Evolutionary conservation across 2,113 vertebrate species (phyloP).

Genomic region (Bungarus multicinctus): DNA sequence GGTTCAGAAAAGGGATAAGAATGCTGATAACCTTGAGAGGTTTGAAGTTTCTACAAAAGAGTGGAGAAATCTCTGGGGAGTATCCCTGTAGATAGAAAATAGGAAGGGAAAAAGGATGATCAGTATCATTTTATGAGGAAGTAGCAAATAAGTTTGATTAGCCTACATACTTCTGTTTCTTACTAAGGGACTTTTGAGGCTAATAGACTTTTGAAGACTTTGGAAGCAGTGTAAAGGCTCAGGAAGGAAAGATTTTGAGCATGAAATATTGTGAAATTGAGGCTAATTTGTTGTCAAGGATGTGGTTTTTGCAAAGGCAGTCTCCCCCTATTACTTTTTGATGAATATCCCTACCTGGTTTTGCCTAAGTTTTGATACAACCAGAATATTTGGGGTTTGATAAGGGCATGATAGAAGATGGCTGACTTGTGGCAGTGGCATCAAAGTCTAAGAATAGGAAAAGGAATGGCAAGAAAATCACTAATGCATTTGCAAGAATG

Average conservation of each 20-base stretch:
- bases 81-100: background rate
- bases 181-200: background rate
- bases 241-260: background rate
- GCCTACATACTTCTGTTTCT: background rate
- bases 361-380: background rate
- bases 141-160: background rate
- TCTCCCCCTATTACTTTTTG: background rate
- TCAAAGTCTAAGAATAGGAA: slow-evolving; percentile 13
- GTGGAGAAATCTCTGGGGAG: background rate
- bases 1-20: background rate
- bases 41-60: background rate
- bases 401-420: background rate
- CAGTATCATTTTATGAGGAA: background rate
- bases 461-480: background rate
- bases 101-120: background rate
- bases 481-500: background rate
- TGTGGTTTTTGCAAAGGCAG: background rate
- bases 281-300: slow-evolving; percentile 5
- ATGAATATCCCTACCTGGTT: background rate
- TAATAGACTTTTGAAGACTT: background rate
- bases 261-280: background rate
- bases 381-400: background rate
- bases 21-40: background rate
- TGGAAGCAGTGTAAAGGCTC: background rate
- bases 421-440: background rate